Percentiles rank a stretch among this genome's conserved stretches.
These are phyloP conservation scores for Burhinus oedicnemus DNA, from an alignment of 2,113 vertebrate genomes.

Conservation along the genomic window DNA sequence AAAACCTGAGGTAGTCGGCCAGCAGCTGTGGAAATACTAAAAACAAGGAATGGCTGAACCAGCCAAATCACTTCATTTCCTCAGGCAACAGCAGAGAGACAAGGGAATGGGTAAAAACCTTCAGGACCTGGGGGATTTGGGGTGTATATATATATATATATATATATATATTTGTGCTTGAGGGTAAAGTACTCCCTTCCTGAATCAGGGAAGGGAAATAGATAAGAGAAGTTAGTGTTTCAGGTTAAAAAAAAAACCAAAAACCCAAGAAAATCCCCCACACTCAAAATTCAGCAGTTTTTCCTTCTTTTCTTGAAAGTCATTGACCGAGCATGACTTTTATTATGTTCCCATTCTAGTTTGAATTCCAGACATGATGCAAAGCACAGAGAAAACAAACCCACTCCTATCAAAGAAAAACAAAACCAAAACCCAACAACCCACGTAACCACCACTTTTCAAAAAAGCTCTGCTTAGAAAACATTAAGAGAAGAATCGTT, in stretches of 20 bases:
- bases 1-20: slow-evolving; percentile 44
- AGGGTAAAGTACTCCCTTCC: not conserved
- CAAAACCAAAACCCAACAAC: not conserved
- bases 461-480: not conserved
- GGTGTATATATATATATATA: not conserved
- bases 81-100: slow-evolving; percentile 11
- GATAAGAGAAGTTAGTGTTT: not conserved
- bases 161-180: not conserved
- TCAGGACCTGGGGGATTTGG: not conserved
- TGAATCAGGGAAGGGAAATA: not conserved
- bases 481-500: not conserved
- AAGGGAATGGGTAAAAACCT: slow-evolving; percentile 1
- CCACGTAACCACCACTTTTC: not conserved
- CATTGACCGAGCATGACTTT: not conserved
- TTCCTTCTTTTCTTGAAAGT: not conserved
- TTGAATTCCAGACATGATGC: not conserved
- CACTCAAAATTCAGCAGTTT: not conserved
- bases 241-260: not conserved
- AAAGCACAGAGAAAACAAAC: slow-evolving; percentile 7
- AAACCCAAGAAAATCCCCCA: not conserved
- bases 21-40: slow-evolving; percentile 58
- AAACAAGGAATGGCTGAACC: slow-evolving; percentile 33
- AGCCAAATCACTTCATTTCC: slow-evolving; percentile 57
- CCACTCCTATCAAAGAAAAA: not conserved
- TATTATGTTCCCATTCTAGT: not conserved